Base-by-base conservation (phyloP, 1,140 invertebrate species). In the Kradibia gibbosae region DNA sequence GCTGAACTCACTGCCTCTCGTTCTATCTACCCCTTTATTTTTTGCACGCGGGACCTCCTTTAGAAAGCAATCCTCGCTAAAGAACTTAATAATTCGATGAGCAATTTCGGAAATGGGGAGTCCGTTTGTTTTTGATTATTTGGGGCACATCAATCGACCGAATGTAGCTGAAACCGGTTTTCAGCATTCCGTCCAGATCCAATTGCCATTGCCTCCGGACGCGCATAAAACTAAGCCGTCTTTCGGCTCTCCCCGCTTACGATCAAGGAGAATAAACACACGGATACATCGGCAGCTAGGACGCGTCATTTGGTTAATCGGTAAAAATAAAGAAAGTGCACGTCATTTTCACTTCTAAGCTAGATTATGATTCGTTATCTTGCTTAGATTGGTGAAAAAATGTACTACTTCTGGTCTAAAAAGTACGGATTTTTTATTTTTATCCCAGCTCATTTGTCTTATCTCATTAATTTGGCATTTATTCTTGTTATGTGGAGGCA, bases 141-240 rank as follows among this genome's bases (percentile, higher is more conserved):
- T 20, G 15, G 67, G n/a, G 25, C 42, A 8, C 42, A 71, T 71
- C 42, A 25, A 71, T 71, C 22, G 42, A n/a, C 70, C 62, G 50
- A 72, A 57, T 62, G 36, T 42, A 70, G 81, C 75, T 70, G 71
- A 78, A 83, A 82, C 77, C 70, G 83, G 76, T 81, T 83, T 75
- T 73, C 78, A 67, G 42, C 55, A 81, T 65, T 25, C 25, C 42
- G n/a, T 72, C 45, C 72, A 34, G 72, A 53, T 74, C 72, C 72
- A 36, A 74, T 74, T 74, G 48, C 72, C 72, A 22, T 55, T 31
- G n/a, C 7, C 42, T 45, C 42, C 17, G 31, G 13, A 4, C 1
- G 7, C 20, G 22, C 4, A 7, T 2, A n/a, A 70, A 42, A 42
- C 22, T 45, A 42, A 42, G 3, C 39, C 22, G 42, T n/a, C 8